Conservation (phyloP, 2,113 vertebrate genomes). For the Galemys pyrenaicus region DNA sequence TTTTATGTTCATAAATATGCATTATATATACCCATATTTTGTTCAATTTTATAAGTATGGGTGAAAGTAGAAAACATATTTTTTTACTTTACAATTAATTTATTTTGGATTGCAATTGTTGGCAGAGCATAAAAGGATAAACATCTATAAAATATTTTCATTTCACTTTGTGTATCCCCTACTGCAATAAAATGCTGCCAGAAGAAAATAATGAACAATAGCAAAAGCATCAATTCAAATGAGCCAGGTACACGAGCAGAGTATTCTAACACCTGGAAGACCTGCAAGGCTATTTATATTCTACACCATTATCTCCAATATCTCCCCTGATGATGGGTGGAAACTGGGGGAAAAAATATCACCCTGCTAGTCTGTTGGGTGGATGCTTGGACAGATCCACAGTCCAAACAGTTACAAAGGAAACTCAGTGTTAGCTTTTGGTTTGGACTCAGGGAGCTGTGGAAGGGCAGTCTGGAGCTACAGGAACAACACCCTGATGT, state of each 20-base stretch:
- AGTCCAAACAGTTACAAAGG: not conserved
- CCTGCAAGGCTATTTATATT: not conserved
- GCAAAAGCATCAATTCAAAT: not conserved
- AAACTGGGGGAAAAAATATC: not conserved
- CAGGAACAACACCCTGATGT: not conserved
- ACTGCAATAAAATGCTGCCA: not conserved
- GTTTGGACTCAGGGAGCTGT: not conserved
- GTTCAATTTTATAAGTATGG: not conserved
- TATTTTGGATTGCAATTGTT: not conserved
- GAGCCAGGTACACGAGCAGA: not conserved
- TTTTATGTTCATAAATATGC: not conserved
- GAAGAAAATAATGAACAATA: not conserved
- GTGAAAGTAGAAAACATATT: constrained; percentile 11
- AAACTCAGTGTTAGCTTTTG: not conserved
- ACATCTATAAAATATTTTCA: not conserved
- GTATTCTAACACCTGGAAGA: no score
- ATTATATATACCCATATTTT: not conserved
- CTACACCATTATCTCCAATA: not conserved
- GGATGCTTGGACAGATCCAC: not conserved
- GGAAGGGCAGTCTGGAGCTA: not conserved
- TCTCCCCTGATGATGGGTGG: not conserved
- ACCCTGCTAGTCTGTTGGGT: not conserved
- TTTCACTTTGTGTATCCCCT: not conserved
- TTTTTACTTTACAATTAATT: constrained; percentile 36
- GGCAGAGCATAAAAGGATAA: constrained; percentile 20